Evolutionary conservation across 1,140 invertebrate genomes (phyloP), one percentile per base, ranked within the genome.

Genomic region (Calephelis virginiensis): DNA sequence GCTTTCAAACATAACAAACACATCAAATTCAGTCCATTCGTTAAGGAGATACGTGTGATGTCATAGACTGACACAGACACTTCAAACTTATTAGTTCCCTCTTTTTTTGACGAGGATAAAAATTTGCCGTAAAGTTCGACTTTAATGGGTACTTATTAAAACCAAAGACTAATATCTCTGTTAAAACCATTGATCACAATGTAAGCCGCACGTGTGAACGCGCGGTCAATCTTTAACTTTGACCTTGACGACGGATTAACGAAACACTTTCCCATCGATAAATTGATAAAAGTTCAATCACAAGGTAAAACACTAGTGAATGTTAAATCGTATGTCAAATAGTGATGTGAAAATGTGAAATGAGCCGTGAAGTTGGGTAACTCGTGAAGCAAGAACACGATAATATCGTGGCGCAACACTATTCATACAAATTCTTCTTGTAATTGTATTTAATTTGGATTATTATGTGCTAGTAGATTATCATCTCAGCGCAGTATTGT

Each of bases 291-390:
- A 64, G 67, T 69, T 69, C 71, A 64, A 66, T 63, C 62, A 63
- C 71, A 72, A 72, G 71, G 71, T 59, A 64, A 43, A 43, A 53
- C 49, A 53, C 49, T 59, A 61, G 63, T 71, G 63, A 69, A 68
- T 67, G 43, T 49, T 50, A 71, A 67, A 63, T 66, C 63, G 66
- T 47, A 64, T 72, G 66, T 63, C 67, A 64, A 69, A 62, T 69
- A 72, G 71, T 72, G 65, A 72, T 72, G 71, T 65, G 68, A 72
- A 72, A 72, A 72, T 72, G 62, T 70, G 71, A 67, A 63, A 68
- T 72, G 67, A 67, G 71, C 64, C 71, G 65, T 72, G 49, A 64
- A 68, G 71, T 72, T 69, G 68, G 68, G 71, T 65, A 72, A 72
- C 56, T 59, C 48, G 63, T 73, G 64, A 67, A 60, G 71, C 65